These are phyloP conservation scores for Eupristina koningsbergeri DNA, from an alignment of 1,140 invertebrate species.

Conservation along the genomic window DNA sequence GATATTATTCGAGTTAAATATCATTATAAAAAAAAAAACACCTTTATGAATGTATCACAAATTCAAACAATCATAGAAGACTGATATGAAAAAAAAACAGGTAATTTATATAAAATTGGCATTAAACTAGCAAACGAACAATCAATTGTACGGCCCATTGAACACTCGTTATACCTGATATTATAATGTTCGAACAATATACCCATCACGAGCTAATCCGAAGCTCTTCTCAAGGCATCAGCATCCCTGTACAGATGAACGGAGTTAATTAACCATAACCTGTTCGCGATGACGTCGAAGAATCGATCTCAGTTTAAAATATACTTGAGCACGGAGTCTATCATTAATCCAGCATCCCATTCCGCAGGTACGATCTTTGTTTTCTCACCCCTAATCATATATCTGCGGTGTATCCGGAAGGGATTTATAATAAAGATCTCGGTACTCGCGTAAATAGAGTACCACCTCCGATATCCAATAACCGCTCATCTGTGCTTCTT, in stretches of 20 bases:
- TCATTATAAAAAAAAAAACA: background rate
- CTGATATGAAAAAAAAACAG: no score
- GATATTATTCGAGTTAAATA: background rate
- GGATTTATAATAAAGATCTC: background rate
- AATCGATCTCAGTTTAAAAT: background rate
- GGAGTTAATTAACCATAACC: background rate
- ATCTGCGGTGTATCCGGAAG: background rate
- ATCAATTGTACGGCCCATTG: background rate
- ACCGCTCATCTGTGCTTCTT: background rate
- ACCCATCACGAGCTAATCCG: background rate
- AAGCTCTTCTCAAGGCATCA: background rate
- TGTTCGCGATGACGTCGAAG: background rate
- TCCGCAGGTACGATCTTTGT: background rate
- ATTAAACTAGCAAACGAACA: no score
- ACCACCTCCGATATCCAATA: no score
- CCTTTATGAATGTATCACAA: background rate
- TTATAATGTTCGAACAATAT: background rate
- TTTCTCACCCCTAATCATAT: background rate
- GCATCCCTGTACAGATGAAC: background rate
- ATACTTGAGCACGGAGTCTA: background rate
- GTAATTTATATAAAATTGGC: no score
- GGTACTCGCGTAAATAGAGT: background rate
- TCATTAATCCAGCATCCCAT: background rate
- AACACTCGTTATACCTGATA: background rate
- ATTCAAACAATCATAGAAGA: background rate